These are phyloP conservation scores for Synanthedon vespiformis DNA, from an alignment of 2,888 invertebrate species.

Conservation along the genomic window DNA sequence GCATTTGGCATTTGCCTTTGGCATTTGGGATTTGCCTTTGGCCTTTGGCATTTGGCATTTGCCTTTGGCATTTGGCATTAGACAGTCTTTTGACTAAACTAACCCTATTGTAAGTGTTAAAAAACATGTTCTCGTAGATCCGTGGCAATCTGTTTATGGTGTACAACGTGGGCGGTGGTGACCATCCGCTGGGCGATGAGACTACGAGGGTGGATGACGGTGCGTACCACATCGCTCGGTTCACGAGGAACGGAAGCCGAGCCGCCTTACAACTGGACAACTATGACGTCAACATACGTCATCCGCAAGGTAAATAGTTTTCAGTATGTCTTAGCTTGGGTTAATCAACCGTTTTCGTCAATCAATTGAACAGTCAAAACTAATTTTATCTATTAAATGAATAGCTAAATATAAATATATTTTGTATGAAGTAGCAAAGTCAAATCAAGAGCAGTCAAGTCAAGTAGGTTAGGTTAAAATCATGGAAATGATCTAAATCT, in stretches of 20 bases:
- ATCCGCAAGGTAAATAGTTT: slow-evolving; percentile 79
- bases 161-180: slow-evolving; percentile 93
- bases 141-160: slow-evolving; percentile 93
- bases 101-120: slow-evolving; percentile 4
- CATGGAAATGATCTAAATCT: no score
- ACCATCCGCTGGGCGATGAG: slow-evolving; percentile 90
- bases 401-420: no score
- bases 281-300: slow-evolving; percentile 85
- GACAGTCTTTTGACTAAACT: background rate
- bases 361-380: no score
- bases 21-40: no score
- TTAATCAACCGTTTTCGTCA: no score
- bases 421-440: no score
- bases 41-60: background rate
- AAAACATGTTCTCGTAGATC: slow-evolving; percentile 64
- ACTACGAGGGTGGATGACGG: slow-evolving; percentile 94
- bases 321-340: no score
- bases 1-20: no score
- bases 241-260: slow-evolving; percentile 89
- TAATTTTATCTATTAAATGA: no score
- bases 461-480: no score
- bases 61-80: background rate
- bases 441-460: no score
- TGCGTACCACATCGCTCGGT: slow-evolving; percentile 91
- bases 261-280: slow-evolving; percentile 93